Percentiles rank a stretch among this genome's conserved stretches.
Conservation (phyloP, 2,113 vertebrate species). For the Loxodonta africana region DNA sequence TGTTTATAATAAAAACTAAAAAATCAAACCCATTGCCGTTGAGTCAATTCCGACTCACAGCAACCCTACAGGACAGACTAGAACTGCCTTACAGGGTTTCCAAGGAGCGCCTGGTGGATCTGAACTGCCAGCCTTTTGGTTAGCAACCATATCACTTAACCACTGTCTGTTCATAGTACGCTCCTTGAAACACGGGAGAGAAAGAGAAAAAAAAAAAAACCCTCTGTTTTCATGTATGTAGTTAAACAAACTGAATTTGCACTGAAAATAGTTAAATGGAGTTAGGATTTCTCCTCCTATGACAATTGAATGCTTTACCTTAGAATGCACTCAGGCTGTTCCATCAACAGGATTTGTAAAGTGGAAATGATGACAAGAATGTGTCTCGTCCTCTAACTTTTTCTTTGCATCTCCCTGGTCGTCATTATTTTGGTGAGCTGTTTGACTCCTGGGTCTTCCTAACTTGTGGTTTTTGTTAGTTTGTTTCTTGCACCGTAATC, state of each 20-base stretch:
- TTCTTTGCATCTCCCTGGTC: neutral
- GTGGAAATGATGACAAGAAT: neutral
- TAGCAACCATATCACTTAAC: too few relatives aligned
- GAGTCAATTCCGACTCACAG: too few relatives aligned
- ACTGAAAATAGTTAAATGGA: neutral
- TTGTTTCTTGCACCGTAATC: neutral
- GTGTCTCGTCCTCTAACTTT: neutral
- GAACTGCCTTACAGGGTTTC: too few relatives aligned
- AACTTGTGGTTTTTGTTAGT: too few relatives aligned
- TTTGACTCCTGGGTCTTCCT: neutral
- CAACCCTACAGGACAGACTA: too few relatives aligned
- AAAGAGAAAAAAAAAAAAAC: neutral
- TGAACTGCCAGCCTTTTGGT: too few relatives aligned
- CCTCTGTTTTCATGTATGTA: neutral
- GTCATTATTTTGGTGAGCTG: neutral
- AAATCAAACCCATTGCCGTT: too few relatives aligned
- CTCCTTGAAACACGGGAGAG: neutral
- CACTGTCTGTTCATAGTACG: neutral
- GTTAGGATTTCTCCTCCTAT: neutral
- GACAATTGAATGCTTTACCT: neutral
- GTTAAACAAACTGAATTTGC: neutral
- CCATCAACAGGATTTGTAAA: neutral
- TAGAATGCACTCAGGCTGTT: accelerated
- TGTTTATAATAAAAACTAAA: neutral
- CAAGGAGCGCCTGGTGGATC: too few relatives aligned